Evolutionary conservation across 2,797 vertebrate species (phyloP).

Genomic region (Sparus aurata): DNA sequence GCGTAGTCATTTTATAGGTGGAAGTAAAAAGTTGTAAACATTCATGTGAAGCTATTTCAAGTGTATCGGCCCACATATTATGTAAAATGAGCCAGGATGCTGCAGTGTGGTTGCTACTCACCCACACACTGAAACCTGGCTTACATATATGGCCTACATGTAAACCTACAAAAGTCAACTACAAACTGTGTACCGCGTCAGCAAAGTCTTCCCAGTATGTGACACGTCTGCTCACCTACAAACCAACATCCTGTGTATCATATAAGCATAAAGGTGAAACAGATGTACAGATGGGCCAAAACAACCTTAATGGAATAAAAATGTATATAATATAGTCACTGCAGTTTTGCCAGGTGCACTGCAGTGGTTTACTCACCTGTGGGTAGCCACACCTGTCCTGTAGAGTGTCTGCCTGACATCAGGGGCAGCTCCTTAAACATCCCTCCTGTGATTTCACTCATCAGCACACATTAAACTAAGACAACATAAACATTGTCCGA

Average conservation of each 20-base stretch:
- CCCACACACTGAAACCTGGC: neutral
- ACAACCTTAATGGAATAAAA: too few relatives aligned
- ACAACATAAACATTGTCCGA: neutral
- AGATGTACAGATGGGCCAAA: too few relatives aligned
- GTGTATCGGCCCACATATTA: neutral
- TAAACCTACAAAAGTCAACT: neutral
- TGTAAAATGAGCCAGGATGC: neutral
- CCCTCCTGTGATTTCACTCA: neutral
- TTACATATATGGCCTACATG: neutral
- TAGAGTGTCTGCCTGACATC: neutral
- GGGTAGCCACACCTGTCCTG: neutral
- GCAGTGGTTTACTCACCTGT: neutral
- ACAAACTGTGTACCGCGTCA: neutral
- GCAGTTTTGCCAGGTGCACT: neutral
- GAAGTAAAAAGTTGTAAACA: neutral
- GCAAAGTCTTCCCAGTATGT: accelerated
- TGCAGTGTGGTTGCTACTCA: neutral
- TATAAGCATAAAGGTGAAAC: neutral
- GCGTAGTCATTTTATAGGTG: neutral
- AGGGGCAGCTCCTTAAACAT: conserved; percentile 1
- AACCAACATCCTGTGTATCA: neutral
- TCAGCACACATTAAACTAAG: neutral
- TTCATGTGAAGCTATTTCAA: neutral
- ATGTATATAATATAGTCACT: too few relatives aligned
- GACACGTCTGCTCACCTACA: neutral